Percentiles rank a stretch among this genome's conserved stretches.
Conservation (phyloP, 2,797 vertebrate genomes). For the Oryzias sinensis region DNA sequence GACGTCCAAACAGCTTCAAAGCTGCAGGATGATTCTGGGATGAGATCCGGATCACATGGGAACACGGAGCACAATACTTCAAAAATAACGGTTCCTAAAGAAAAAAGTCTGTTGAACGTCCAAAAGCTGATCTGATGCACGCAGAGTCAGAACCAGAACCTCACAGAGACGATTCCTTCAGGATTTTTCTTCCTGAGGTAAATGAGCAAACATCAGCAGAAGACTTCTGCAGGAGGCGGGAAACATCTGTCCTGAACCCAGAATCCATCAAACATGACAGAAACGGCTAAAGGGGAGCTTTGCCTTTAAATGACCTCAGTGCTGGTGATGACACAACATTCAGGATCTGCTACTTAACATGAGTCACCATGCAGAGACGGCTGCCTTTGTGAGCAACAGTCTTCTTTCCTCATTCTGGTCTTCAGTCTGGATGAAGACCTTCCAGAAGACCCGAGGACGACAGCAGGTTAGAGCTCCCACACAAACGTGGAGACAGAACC, state of each 20-base stretch:
- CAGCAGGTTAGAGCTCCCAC: not conserved
- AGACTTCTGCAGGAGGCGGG: slow-evolving; percentile 14
- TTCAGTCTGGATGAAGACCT: not conserved
- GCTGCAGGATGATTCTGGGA: slow-evolving; percentile 47
- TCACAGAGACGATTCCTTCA: slow-evolving; percentile 24
- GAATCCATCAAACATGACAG: not conserved
- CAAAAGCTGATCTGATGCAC: no score
- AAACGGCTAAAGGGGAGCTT: not conserved
- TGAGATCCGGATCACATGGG: slow-evolving; percentile 23
- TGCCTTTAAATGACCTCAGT: slow-evolving; percentile 28
- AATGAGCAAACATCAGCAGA: slow-evolving; percentile 25
- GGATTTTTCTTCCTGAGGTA: slow-evolving; percentile 25
- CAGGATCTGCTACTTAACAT: slow-evolving; percentile 29
- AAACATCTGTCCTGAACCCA: not conserved
- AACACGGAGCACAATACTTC: not conserved
- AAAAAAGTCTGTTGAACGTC: no score
- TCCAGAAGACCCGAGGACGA: not conserved
- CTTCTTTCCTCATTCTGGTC: slow-evolving; percentile 12
- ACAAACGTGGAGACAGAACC: slow-evolving; percentile 8
- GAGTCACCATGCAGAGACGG: slow-evolving; percentile 40
- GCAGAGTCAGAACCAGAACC: not conserved
- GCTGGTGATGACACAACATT: slow-evolving; percentile 37
- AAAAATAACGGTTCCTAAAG: not conserved
- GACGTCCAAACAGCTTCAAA: slow-evolving; percentile 44
- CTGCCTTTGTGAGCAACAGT: slow-evolving; percentile 32